Percentiles rank a stretch among this genome's conserved stretches.
phyloP scores from a whole-genome alignment of 2,888 invertebrate genomes.

The Polydrusus tereticollis region DNA sequence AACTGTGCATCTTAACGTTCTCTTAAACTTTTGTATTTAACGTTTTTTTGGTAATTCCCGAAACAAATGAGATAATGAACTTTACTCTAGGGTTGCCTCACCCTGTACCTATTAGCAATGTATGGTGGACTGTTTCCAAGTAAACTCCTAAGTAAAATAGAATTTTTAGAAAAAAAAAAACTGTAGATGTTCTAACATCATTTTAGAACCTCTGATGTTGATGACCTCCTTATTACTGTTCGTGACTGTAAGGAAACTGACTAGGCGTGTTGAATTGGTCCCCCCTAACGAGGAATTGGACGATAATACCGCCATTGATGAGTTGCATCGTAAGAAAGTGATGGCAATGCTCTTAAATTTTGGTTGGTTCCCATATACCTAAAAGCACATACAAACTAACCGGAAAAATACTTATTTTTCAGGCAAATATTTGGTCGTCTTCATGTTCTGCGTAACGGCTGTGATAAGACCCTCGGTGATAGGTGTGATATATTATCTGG shows the following conservation, averaged over 20 bases:
- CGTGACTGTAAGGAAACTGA: slow-evolving; percentile 22
- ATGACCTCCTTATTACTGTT: slow-evolving; percentile 9
- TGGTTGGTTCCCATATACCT: too few species aligned
- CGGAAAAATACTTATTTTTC: slow-evolving; percentile 3
- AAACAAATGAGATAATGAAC: too few species aligned
- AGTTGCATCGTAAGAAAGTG: slow-evolving; percentile 3
- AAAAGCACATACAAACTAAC: too few species aligned
- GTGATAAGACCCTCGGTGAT: slow-evolving; percentile 22
- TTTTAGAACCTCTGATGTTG: slow-evolving; percentile 43
- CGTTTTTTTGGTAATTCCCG: too few species aligned
- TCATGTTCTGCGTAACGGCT: slow-evolving; percentile 26
- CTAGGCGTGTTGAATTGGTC: not conserved
- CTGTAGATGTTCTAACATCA: not conserved
- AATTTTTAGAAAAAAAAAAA: too few species aligned
- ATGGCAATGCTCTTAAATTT: slow-evolving; percentile 18
- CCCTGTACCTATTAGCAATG: too few species aligned
- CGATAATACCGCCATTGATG: not conserved
- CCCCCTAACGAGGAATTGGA: slow-evolving; percentile 6
- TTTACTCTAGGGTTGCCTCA: too few species aligned
- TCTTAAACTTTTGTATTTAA: too few species aligned
- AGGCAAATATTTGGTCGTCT: slow-evolving; percentile 36
- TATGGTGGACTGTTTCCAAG: too few species aligned
- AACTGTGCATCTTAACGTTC: too few species aligned
- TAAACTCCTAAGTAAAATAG: too few species aligned
- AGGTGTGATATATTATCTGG: slow-evolving; percentile 38